These are phyloP conservation scores for Eulemur albifrons DNA, from an alignment of 2,797 vertebrate species.

Conservation along the genomic window DNA sequence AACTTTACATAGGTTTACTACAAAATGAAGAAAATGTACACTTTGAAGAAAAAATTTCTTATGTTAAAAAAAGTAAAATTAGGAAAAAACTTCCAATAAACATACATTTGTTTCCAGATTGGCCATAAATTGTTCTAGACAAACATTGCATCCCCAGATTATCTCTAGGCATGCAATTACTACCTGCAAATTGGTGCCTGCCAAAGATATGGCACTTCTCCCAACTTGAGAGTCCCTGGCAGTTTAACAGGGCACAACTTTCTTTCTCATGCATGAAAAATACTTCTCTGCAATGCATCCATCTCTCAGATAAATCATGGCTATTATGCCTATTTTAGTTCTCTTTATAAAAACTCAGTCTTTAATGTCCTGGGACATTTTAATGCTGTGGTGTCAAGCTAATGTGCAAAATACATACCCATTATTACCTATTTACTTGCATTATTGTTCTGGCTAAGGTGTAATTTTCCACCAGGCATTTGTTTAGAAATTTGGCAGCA, in stretches of 20 bases:
- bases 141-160: not conserved
- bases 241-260: slow-evolving; percentile 14
- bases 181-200: not conserved
- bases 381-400: slow-evolving; percentile 49
- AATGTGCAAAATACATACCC: slow-evolving; percentile 44
- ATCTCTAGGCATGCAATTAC: not conserved
- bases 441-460: slow-evolving; percentile 68
- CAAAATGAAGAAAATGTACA: not conserved
- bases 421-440: slow-evolving; percentile 71
- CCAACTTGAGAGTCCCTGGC: not conserved
- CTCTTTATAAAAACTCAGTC: slow-evolving; percentile 42
- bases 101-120: not conserved
- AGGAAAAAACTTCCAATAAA: not conserved
- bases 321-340: slow-evolving; percentile 31
- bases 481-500: slow-evolving; percentile 78
- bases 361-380: slow-evolving; percentile 65
- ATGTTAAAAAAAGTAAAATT: not conserved
- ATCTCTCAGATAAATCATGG: slow-evolving; percentile 15
- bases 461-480: slow-evolving; percentile 71
- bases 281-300: not conserved
- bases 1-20: not conserved
- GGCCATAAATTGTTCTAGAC: not conserved
- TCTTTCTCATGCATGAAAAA: slow-evolving; percentile 31
- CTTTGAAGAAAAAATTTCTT: not conserved
- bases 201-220: not conserved